Evolutionary conservation across 2,888 invertebrate species (phyloP), one percentile per base, ranked within the genome.

Genomic region (Brenthis ino): DNA sequence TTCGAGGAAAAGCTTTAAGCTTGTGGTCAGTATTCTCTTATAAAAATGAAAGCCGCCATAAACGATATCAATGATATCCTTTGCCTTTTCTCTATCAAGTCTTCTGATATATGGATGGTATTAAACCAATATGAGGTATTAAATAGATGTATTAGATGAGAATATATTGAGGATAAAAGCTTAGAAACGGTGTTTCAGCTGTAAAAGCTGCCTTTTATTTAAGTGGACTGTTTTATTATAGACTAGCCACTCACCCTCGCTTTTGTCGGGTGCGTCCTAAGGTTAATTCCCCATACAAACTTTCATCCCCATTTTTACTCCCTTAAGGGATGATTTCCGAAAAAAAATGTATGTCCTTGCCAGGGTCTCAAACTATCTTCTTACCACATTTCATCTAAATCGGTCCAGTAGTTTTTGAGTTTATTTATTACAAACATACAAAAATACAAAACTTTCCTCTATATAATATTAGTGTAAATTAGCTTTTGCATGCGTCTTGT

Each of bases 71-170:
- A 67, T 67, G 50, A 14, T 53, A 53, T 63, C 37, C 53, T 53
- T 13, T 20, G 78, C 74, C 78, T 80, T 81, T 82, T 81, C 83
- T 85, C 83, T 85, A 85, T 84, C 80, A 77, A 70, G 69, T 68
- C 74, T 74, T 74, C 69, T 77, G 77, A 81, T 85, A 81, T 84
- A 87, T 80, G 75, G 79, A 67, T 43, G 67, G 80, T 81, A 82
- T 85, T 81, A 84, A 78, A 74, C 78, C 80, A 80, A 82, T 83
- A 83, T 83, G 80, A 80, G 82, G 80, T 83, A 85, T 85, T 82
- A 80, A 85, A 82, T 84, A 57, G 53, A 53, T 53, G 63, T 63
- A 53, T 63, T 53, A 20, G 11, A 60, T 37, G 63, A 53, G 63
- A 51, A 63, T 63, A 53, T 63, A 63, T 63, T 63, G 63, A 63